Evolutionary conservation across 2,888 invertebrate genomes (phyloP).

Genomic region (Harmothoe impar): DNA sequence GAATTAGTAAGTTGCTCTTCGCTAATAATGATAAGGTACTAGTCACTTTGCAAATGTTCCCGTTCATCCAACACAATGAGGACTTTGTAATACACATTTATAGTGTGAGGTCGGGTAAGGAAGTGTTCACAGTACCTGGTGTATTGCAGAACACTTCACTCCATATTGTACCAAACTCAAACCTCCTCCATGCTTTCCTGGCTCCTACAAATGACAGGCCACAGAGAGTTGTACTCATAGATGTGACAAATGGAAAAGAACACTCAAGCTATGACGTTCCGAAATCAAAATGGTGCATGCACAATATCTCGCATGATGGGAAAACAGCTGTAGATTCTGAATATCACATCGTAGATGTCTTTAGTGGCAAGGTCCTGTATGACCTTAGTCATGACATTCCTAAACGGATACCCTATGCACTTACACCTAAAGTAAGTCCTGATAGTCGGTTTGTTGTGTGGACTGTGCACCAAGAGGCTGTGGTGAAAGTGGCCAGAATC

Average conservation of each 20-base stretch:
- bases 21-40: constrained; percentile 40
- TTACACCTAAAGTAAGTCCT: constrained; percentile 69
- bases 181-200: neutral
- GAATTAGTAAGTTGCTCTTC: constrained; percentile 54
- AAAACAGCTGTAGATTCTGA: constrained; percentile 71
- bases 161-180: neutral
- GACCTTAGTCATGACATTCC: constrained; percentile 68
- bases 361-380: constrained; percentile 68
- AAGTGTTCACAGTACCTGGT: neutral
- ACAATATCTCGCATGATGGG: constrained; percentile 68
- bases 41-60: constrained; percentile 48
- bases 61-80: constrained; percentile 20
- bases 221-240: constrained; percentile 67
- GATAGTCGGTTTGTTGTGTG: constrained; percentile 72
- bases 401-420: neutral
- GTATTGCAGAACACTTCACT: neutral
- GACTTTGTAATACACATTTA: constrained; percentile 46
- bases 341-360: constrained; percentile 71
- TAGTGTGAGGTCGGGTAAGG: constrained; percentile 23
- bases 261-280: constrained; percentile 22
- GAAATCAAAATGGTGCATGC: constrained; percentile 48
- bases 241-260: constrained; percentile 69
- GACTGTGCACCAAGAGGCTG: constrained; percentile 67
- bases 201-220: neutral
- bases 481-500: constrained; percentile 71